Percentiles rank a stretch among this genome's conserved stretches.
Conservation (phyloP, 1,140 invertebrate genomes). For the Sarcophaga peregrina region DNA sequence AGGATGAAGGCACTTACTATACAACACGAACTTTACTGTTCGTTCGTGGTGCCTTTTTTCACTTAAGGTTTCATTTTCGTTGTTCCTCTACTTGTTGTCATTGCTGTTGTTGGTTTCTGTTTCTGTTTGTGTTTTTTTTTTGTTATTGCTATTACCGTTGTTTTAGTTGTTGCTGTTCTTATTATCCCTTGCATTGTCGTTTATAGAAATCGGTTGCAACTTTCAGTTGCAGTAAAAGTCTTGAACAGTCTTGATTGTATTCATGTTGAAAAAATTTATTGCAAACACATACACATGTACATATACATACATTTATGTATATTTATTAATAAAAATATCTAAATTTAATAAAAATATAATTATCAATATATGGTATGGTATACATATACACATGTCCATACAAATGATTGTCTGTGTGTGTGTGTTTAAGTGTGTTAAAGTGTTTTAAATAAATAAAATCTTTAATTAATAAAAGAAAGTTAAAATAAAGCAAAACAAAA, state of each 20-base stretch:
- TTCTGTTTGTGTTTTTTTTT: slow-evolving; percentile 8
- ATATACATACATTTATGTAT: background rate
- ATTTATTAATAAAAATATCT: too few species aligned
- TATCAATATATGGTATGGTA: too few species aligned
- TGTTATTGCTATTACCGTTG: too few species aligned
- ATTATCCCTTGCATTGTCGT: slow-evolving; percentile 7
- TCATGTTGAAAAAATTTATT: background rate
- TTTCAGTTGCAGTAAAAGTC: slow-evolving; percentile 18
- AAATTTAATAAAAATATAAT: too few species aligned
- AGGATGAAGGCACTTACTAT: background rate
- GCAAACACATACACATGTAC: background rate
- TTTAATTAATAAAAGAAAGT: too few species aligned
- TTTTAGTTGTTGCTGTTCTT: background rate
- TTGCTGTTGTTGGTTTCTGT: background rate
- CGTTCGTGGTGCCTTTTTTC: background rate
- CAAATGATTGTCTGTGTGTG: too few species aligned
- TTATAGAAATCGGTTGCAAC: slow-evolving; percentile 2
- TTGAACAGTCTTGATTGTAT: slow-evolving; percentile 3
- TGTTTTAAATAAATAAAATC: too few species aligned
- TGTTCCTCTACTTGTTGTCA: too few species aligned
- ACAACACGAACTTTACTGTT: background rate
- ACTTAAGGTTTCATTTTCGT: too few species aligned
- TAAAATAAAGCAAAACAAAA: too few species aligned
- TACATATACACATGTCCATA: too few species aligned
- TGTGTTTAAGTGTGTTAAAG: too few species aligned